These are phyloP conservation scores for Hyperoodon ampullatus DNA, from an alignment of 2,113 vertebrate species.

Conservation along the genomic window DNA sequence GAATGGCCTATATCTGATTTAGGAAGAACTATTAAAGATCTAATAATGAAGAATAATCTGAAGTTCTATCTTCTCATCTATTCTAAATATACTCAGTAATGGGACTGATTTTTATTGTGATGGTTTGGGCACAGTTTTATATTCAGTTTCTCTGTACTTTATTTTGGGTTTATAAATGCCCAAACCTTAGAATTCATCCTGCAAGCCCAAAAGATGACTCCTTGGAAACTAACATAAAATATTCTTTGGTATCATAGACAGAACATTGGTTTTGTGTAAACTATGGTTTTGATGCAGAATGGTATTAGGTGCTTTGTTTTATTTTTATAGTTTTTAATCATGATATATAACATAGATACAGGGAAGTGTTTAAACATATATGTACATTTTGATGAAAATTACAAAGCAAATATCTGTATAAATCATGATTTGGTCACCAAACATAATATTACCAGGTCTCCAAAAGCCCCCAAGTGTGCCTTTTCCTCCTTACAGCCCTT, in stretches of 20 bases:
- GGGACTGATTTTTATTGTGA: neutral
- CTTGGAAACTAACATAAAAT: neutral
- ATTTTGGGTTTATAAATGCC: constrained; percentile 35
- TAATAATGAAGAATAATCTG: constrained; percentile 42
- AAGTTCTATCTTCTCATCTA: constrained; percentile 57
- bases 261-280: neutral
- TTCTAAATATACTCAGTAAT: constrained; percentile 18
- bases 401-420: neutral
- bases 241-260: neutral
- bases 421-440: neutral
- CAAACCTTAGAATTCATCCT: constrained; percentile 27
- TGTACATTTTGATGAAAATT: constrained; percentile 31
- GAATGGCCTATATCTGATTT: constrained; percentile 30
- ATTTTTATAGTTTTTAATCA: constrained; percentile 27
- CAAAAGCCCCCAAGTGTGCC: neutral
- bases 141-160: constrained; percentile 31
- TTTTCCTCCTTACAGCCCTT: neutral
- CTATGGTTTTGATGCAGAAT: neutral
- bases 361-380: neutral
- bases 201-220: neutral
- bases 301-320: neutral
- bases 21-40: constrained; percentile 25
- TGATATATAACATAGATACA: neutral
- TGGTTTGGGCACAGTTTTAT: neutral
- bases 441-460: neutral